These are phyloP conservation scores for Stenodera caucasica DNA, from an alignment of 2,888 invertebrate genomes.

Conservation along the genomic window DNA sequence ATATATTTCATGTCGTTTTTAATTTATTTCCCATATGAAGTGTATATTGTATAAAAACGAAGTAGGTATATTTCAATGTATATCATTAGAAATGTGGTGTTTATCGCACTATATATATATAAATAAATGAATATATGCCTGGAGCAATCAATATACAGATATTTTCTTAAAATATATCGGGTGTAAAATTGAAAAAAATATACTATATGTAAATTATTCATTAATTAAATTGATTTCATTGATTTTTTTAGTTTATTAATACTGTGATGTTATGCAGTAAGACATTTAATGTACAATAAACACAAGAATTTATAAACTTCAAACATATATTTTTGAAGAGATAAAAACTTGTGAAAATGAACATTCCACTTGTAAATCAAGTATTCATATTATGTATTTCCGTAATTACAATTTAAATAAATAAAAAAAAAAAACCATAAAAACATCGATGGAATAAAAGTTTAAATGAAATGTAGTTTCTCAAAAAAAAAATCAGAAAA, in stretches of 20 bases:
- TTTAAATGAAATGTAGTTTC: background rate
- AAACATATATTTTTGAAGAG: background rate
- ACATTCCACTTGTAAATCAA: background rate
- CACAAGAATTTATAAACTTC: background rate
- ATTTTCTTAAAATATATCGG: constrained; percentile 18
- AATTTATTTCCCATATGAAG: constrained; percentile 28
- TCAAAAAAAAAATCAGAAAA: background rate
- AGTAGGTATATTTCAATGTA: constrained; percentile 28
- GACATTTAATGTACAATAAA: constrained; percentile 25
- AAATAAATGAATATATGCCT: constrained; percentile 23
- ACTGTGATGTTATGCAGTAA: constrained; percentile 36
- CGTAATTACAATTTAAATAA: no score
- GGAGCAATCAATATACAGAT: constrained; percentile 14
- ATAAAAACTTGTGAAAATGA: background rate
- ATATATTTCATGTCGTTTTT: constrained; percentile 37
- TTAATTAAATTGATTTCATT: constrained; percentile 21
- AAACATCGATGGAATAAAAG: constrained; percentile 4
- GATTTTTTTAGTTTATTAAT: constrained; percentile 31
- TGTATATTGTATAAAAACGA: constrained; percentile 35
- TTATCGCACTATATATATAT: constrained; percentile 31
- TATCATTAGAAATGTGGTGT: constrained; percentile 29
- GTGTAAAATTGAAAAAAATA: constrained; percentile 20
- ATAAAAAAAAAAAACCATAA: background rate
- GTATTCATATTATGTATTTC: background rate
- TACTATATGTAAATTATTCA: constrained; percentile 25